These are phyloP conservation scores for Hippopotamus amphibius DNA, from an alignment of 2,113 vertebrate genomes.

Conservation along the genomic window DNA sequence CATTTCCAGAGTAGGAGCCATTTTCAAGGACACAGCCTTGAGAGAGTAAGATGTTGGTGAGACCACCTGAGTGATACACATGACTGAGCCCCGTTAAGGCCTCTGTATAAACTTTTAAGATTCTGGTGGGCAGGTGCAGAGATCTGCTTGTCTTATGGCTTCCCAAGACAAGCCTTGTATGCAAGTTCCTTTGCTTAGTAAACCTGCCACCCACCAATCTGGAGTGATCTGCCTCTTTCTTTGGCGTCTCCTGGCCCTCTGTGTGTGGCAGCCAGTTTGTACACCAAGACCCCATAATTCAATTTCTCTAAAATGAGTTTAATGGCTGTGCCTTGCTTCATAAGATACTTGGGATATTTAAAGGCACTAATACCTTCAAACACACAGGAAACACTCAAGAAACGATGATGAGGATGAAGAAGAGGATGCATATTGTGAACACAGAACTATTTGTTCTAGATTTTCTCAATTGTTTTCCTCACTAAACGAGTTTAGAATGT, in stretches of 20 bases:
- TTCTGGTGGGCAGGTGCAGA: background rate
- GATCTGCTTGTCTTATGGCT: background rate
- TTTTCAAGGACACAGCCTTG: background rate
- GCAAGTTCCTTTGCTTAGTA: background rate
- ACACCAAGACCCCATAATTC: background rate
- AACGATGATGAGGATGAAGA: background rate
- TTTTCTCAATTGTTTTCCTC: background rate
- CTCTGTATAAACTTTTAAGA: background rate
- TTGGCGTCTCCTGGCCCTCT: background rate
- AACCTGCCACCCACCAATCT: background rate
- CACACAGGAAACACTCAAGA: background rate
- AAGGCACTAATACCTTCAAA: background rate
- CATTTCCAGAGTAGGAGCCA: background rate
- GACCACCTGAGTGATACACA: background rate
- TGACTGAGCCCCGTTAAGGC: background rate
- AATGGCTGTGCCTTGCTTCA: background rate
- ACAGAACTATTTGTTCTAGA: background rate
- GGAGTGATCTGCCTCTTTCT: background rate
- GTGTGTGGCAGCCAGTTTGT: background rate
- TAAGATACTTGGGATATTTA: constrained; percentile 13
- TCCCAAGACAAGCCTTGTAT: background rate
- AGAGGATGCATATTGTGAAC: background rate
- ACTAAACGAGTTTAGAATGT: constrained; percentile 26
- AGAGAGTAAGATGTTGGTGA: background rate
- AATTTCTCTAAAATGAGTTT: constrained; percentile 29